Conservation (phyloP, 2,888 invertebrate species). For the Latrodectus elegans region DNA sequence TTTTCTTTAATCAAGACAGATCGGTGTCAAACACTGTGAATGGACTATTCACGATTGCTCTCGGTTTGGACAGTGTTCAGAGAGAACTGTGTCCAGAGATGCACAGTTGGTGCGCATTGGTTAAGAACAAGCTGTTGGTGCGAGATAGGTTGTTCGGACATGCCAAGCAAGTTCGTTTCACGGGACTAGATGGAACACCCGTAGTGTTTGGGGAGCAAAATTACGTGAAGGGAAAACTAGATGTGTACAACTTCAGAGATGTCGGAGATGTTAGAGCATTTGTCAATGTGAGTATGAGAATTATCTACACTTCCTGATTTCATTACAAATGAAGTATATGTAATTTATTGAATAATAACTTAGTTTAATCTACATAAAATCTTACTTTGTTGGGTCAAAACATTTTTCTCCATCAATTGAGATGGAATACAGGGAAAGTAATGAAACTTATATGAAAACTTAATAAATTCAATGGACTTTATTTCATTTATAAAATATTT, state of each 20-base stretch:
- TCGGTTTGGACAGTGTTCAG: constrained; percentile 74
- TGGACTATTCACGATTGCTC: constrained; percentile 74
- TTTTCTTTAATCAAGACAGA: constrained; percentile 71
- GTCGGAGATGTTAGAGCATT: constrained; percentile 58
- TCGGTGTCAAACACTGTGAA: constrained; percentile 74
- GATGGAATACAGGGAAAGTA: no score
- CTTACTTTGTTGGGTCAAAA: no score
- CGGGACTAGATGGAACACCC: constrained; percentile 35
- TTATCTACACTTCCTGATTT: background rate
- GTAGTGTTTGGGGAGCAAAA: constrained; percentile 42
- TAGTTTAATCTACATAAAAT: no score
- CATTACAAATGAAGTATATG: no score
- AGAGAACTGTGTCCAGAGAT: constrained; percentile 71
- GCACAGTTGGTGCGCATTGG: constrained; percentile 39
- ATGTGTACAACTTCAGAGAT: constrained; percentile 52
- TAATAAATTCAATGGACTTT: no score
- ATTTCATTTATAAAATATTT: no score
- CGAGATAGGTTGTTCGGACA: constrained; percentile 44
- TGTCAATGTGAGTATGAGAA: constrained; percentile 40
- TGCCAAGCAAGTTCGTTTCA: constrained; percentile 39
- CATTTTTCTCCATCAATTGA: no score
- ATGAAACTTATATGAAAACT: no score
- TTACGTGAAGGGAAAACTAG: constrained; percentile 37
- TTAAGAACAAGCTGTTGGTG: constrained; percentile 29
- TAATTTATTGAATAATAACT: no score